Evolutionary conservation across 2,888 invertebrate species (phyloP).

Genomic region (Protonemura montana): DNA sequence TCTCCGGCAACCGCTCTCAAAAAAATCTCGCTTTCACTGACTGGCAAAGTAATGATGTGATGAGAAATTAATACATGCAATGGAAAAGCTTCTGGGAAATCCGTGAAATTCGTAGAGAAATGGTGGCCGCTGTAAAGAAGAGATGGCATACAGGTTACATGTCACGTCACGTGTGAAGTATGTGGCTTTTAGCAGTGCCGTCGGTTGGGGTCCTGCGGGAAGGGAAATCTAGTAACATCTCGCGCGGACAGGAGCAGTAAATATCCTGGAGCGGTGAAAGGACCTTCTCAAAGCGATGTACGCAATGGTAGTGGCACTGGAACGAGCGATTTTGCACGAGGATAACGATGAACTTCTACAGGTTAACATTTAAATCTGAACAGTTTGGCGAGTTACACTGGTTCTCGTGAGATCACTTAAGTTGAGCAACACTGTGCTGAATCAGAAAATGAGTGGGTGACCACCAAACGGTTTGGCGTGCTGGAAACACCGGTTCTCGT

Average conservation of each 20-base stretch:
- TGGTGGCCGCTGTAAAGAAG: background rate
- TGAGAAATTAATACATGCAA: background rate
- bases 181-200: background rate
- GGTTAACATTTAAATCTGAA: no score
- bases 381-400: no score
- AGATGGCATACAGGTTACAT: background rate
- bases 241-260: background rate
- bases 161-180: background rate
- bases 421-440: no score
- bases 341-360: no score
- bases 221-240: background rate
- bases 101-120: background rate
- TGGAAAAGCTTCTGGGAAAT: background rate
- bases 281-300: no score
- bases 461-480: no score
- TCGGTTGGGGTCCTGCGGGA: background rate
- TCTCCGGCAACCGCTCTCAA: background rate
- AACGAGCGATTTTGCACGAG: no score
- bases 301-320: no score
- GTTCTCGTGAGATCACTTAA: no score
- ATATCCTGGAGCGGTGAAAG: background rate
- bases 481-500: no score
- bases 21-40: background rate
- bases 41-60: background rate
- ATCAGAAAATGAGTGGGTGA: no score